Base-by-base conservation (phyloP, 2,113 vertebrate genomes). In the Nibea albiflora region DNA sequence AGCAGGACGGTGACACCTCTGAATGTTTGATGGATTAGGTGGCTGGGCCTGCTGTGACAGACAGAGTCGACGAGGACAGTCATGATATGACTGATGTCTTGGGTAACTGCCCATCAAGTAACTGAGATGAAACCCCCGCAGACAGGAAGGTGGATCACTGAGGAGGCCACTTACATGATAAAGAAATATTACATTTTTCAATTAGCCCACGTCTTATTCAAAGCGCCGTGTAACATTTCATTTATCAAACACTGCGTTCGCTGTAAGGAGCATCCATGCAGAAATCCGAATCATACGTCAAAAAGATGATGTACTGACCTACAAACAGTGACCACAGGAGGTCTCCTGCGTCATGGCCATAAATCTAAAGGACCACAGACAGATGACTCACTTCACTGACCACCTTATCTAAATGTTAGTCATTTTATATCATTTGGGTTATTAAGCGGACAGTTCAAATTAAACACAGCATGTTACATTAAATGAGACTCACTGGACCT, bases 21-120 rank as follows among this genome's bases (percentile, higher is more conserved):
- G 81, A 88, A 85, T 80, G 65, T 84, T 85, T 94, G 93, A 93
- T 91, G 88, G 92, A 94, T 94, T 85, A 92, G 89, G 79, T 63
- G 79, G 65, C 71, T 72, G 80, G 28, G 85, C 80, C 64, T 56
- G 73, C 76, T 86, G 77, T 92, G 90, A 92, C 83, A 83, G 80
- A 79, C 75, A 83, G 88, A 84, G 85, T 83, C 22, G 50, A 78
- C 75, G 86, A 85, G 84, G 88, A 89, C 86, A 89, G 87, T 85
- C 85, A 67, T 80, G 63, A 81, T 88, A 83, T 92, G 89, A 94
- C 81, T 86, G 88, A 93, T 92, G 88, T 86, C 81, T 70, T 56
- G 61, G 80, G 88, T 85, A 87, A 78, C 79, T 90, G 88, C 86
- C 82, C 84, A 78, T 90, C 84, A 82, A 84, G 61, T 63, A 63